phyloP scores from a whole-genome alignment of 2,888 invertebrate species.

The Stratiomys singularior region DNA sequence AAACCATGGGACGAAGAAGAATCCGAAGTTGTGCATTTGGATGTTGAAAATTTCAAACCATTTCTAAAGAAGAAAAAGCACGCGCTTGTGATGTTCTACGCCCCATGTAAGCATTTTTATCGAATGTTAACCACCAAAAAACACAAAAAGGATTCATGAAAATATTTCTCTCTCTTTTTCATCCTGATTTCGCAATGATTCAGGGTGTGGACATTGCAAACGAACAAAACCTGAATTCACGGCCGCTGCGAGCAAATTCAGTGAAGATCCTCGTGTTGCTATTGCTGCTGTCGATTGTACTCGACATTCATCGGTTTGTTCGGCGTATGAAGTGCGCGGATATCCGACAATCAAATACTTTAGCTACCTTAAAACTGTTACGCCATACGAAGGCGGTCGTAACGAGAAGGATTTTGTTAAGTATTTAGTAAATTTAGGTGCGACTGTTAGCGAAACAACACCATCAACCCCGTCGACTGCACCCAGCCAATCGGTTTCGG shows the following conservation, averaged over 20 bases:
- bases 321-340: constrained; percentile 77
- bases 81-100: constrained; percentile 90
- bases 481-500: not conserved
- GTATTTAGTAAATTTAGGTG: constrained; percentile 55
- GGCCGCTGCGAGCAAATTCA: constrained; percentile 76
- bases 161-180: constrained; percentile 17
- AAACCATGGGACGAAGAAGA: constrained; percentile 82
- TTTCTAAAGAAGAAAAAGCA: constrained; percentile 87
- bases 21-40: constrained; percentile 80
- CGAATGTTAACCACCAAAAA: too few relatives aligned
- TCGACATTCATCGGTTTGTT: constrained; percentile 72
- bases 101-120: constrained; percentile 90
- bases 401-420: constrained; percentile 69
- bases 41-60: constrained; percentile 76
- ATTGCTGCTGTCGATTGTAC: constrained; percentile 89
- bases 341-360: constrained; percentile 91
- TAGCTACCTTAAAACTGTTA: constrained; percentile 77
- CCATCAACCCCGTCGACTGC: not conserved
- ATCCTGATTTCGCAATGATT: too few relatives aligned
- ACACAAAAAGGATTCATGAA: not conserved
- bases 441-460: constrained; percentile 55
- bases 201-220: constrained; percentile 94
- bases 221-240: constrained; percentile 84
- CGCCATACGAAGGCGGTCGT: constrained; percentile 79
- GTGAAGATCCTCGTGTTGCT: constrained; percentile 80